Percentiles rank a stretch among this genome's conserved stretches.
Evolutionary conservation across 2,888 invertebrate species (phyloP).

Genomic region (Dimorphilus gyrociliatus): DNA sequence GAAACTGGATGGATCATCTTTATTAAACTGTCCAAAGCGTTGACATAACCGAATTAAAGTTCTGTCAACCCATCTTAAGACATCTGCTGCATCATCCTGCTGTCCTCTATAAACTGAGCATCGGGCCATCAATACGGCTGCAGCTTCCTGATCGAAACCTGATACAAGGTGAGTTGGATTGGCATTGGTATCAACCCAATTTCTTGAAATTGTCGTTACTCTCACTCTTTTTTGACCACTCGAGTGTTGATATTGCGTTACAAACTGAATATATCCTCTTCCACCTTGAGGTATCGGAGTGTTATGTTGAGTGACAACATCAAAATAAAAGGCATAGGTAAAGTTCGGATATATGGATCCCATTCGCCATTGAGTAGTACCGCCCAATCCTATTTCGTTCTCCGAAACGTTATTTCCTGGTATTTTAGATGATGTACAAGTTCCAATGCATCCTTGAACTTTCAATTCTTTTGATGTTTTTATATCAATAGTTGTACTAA

Average conservation of each 20-base stretch:
- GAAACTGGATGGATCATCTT: constrained; percentile 92
- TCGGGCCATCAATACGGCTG: constrained; percentile 89
- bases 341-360: constrained; percentile 81
- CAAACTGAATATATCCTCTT: constrained; percentile 89
- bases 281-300: constrained; percentile 88
- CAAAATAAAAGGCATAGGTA: constrained; percentile 85
- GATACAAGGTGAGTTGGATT: constrained; percentile 78
- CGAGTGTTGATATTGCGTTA: constrained; percentile 94
- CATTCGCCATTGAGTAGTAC: constrained; percentile 95
- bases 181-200: constrained; percentile 82
- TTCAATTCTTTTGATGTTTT: constrained; percentile 90
- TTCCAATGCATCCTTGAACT: constrained; percentile 85
- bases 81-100: constrained; percentile 79
- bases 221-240: constrained; percentile 83
- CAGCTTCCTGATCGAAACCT: constrained; percentile 94
- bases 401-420: constrained; percentile 85
- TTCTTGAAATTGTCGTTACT: constrained; percentile 91
- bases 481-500: constrained; percentile 87
- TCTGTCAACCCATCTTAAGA: constrained; percentile 92
- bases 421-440: constrained; percentile 79
- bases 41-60: constrained; percentile 96
- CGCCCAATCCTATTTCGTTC: constrained; percentile 90
- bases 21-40: constrained; percentile 94
- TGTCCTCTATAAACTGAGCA: constrained; percentile 81
- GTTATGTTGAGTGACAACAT: constrained; percentile 66